These are phyloP conservation scores for Zoanthus solanderi DNA, from an alignment of 92 coral and sea anemone genomes.

Conservation along the genomic window DNA sequence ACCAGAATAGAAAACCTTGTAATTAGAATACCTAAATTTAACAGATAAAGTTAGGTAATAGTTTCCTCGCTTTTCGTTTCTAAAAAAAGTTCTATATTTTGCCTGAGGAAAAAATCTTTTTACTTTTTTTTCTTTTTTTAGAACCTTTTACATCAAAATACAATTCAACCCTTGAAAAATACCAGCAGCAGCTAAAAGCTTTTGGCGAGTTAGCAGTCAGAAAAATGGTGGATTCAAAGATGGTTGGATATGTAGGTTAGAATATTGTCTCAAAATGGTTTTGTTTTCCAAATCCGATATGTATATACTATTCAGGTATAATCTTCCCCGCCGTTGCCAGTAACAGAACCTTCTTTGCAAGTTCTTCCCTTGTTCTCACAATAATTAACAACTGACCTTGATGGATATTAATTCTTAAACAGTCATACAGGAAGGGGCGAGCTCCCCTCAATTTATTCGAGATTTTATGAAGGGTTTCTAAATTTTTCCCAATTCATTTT, in stretches of 20 bases:
- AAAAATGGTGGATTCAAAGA: constrained; percentile 1
- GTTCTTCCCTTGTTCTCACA: too few species aligned
- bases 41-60: too few species aligned
- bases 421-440: too few species aligned
- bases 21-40: too few species aligned
- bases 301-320: not conserved
- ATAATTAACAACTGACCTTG: too few species aligned
- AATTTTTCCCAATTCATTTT: too few species aligned
- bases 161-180: constrained; percentile 7
- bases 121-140: not conserved
- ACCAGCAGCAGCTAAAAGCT: constrained; percentile 17
- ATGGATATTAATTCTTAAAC: too few species aligned
- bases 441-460: too few species aligned
- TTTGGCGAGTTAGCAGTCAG: constrained; percentile 3
- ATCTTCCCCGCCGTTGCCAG: too few species aligned
- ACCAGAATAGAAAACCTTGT: not conserved
- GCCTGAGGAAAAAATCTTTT: too few species aligned
- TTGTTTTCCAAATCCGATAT: not conserved
- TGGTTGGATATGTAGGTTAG: not conserved
- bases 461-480: too few species aligned
- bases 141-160: constrained; percentile 1
- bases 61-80: not conserved
- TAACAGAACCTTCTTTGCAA: too few species aligned
- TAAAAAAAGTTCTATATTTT: not conserved
- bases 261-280: not conserved